Conservation (phyloP, 2,113 vertebrate genomes). For the Larimichthys polyactis region DNA sequence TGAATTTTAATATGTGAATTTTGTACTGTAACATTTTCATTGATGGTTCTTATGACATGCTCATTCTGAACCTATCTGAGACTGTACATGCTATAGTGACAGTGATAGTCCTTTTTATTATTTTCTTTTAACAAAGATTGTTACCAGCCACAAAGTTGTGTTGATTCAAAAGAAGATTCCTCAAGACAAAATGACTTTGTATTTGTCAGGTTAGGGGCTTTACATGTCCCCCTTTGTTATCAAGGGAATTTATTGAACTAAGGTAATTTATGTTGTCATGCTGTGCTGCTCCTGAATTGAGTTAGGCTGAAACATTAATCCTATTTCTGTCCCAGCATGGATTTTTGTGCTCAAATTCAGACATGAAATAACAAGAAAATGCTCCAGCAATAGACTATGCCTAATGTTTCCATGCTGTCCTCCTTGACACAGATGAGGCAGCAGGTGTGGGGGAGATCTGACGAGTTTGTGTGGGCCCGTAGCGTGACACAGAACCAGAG, state of each 20-base stretch:
- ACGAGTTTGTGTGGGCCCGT: conserved; percentile 47
- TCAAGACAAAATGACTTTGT: neutral
- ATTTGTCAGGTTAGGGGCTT: neutral
- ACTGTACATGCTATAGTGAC: too few relatives aligned
- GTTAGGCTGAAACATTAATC: neutral
- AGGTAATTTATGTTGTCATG: neutral
- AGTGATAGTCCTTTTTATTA: too few relatives aligned
- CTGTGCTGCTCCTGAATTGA: neutral
- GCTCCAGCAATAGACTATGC: too few relatives aligned
- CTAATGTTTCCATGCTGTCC: conserved; percentile 7
- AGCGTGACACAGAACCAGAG: conserved; percentile 52
- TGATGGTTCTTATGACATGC: neutral
- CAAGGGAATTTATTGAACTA: neutral
- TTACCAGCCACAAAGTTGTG: neutral
- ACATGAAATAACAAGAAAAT: neutral
- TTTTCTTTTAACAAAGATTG: neutral
- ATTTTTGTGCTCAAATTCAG: neutral
- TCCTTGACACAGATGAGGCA: conserved; percentile 63
- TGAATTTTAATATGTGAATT: neutral
- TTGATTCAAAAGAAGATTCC: neutral
- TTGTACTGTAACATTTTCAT: neutral
- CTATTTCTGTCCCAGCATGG: neutral
- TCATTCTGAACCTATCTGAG: neutral
- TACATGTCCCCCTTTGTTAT: neutral
- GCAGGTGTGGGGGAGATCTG: conserved; percentile 61